phyloP scores from a whole-genome alignment of 2,888 invertebrate species.

The Camponotus fellah region DNA sequence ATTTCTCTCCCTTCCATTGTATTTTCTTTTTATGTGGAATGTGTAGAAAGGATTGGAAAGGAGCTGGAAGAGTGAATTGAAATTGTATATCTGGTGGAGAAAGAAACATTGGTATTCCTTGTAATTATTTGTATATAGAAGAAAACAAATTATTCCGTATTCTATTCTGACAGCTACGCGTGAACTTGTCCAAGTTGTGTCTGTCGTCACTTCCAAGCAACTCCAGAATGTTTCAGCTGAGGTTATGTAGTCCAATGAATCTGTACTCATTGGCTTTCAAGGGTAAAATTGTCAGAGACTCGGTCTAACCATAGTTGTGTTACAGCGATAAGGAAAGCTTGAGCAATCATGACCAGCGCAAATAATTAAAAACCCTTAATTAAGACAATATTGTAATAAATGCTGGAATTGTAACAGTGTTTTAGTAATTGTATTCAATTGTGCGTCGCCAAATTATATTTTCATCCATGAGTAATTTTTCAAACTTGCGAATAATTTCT shows the following conservation, averaged over 20 bases:
- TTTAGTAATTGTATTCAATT: not conserved
- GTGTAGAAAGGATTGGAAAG: not conserved
- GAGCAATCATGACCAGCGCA: too few species aligned
- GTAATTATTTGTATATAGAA: not conserved
- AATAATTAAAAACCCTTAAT: not conserved
- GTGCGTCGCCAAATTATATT: not conserved
- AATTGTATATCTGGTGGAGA: not conserved
- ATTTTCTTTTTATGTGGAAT: not conserved
- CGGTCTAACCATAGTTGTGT: not conserved
- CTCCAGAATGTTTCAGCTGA: not conserved
- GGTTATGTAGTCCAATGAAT: conserved; percentile 19
- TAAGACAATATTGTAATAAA: not conserved
- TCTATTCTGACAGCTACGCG: not conserved
- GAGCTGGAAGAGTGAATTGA: not conserved
- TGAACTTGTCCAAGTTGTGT: not conserved
- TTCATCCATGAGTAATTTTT: not conserved
- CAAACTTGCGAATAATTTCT: conserved; percentile 8
- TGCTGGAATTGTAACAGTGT: not conserved
- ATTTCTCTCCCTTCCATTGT: too few species aligned
- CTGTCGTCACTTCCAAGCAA: not conserved
- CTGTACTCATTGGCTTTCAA: not conserved
- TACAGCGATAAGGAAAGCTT: not conserved
- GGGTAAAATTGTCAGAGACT: conserved; percentile 22
- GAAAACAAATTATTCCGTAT: not conserved
- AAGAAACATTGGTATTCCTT: not conserved